phyloP scores from a whole-genome alignment of 2,113 vertebrate species.

The Colossoma macropomum region DNA sequence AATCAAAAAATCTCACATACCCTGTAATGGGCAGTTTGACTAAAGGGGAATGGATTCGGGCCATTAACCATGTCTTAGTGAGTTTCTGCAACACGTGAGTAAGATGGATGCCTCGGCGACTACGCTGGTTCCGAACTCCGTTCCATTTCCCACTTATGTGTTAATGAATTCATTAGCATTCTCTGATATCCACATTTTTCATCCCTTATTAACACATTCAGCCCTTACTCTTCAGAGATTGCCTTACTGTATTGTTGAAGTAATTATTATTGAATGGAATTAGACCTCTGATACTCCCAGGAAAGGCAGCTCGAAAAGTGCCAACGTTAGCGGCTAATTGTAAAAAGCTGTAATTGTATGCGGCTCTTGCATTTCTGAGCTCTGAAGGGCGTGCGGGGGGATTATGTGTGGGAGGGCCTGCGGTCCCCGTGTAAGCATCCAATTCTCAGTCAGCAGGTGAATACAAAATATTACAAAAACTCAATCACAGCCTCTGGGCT shows the following conservation, averaged over 20 bases:
- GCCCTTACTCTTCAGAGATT: constrained; percentile 49
- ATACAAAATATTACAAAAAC: neutral
- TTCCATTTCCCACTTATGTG: constrained; percentile 67
- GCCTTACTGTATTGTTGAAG: constrained; percentile 52
- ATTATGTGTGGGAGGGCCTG: constrained; percentile 17
- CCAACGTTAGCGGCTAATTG: constrained; percentile 29
- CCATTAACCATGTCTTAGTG: constrained; percentile 55
- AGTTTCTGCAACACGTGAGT: constrained; percentile 66
- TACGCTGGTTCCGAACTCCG: constrained; percentile 4
- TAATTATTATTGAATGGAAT: constrained; percentile 60
- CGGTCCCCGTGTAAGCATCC: neutral
- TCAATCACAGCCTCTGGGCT: neutral
- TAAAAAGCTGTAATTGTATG: constrained; percentile 30
- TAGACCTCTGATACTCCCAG: constrained; percentile 50
- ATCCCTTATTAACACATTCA: constrained; percentile 66
- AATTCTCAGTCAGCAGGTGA: constrained; percentile 8
- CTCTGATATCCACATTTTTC: constrained; percentile 75
- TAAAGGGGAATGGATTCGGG: constrained; percentile 67
- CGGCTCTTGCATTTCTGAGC: constrained; percentile 18
- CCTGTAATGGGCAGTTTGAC: neutral
- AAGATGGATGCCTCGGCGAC: constrained; percentile 61
- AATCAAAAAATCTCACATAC: neutral
- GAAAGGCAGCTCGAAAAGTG: constrained; percentile 36
- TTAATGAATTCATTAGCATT: constrained; percentile 80
- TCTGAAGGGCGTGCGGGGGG: constrained; percentile 15